Conservation (phyloP, 2,113 vertebrate species). For the Paedocypris sp. region DNA sequence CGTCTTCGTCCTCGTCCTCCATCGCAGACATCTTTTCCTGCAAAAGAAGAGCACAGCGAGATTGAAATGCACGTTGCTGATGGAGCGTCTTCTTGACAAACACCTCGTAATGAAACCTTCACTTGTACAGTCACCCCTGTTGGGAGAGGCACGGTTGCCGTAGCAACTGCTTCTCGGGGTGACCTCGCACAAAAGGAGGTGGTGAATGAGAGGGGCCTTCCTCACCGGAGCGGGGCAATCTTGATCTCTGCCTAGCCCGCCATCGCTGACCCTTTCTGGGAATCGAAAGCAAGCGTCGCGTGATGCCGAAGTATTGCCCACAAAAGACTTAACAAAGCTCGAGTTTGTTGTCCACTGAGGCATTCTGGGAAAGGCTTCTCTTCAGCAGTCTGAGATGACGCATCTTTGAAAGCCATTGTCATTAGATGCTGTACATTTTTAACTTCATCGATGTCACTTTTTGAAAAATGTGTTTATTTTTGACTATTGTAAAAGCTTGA, state of each 20-base stretch:
- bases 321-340: too few relatives aligned
- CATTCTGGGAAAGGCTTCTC: too few relatives aligned
- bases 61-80: constrained; percentile 53
- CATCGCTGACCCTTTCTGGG: constrained; percentile 51
- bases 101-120: constrained; percentile 70
- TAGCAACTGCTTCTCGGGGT: constrained; percentile 66
- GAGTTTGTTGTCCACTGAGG: too few relatives aligned
- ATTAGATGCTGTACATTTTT: too few relatives aligned
- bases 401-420: too few relatives aligned
- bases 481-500: too few relatives aligned
- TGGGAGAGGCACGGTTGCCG: constrained; percentile 66
- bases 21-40: constrained; percentile 76
- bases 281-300: constrained; percentile 51
- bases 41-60: constrained; percentile 44
- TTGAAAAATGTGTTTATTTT: too few relatives aligned
- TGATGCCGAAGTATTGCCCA: constrained; percentile 46
- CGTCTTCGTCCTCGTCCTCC: constrained; percentile 87
- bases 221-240: constrained; percentile 60
- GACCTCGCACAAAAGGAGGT: constrained; percentile 67
- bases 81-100: constrained; percentile 67
- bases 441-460: too few relatives aligned
- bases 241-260: constrained; percentile 64
- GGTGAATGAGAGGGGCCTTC: constrained; percentile 59
- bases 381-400: too few relatives aligned
- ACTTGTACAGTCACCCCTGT: constrained; percentile 65